Conservation (phyloP, 2,113 vertebrate genomes). For the Sphyrna mokarran region DNA sequence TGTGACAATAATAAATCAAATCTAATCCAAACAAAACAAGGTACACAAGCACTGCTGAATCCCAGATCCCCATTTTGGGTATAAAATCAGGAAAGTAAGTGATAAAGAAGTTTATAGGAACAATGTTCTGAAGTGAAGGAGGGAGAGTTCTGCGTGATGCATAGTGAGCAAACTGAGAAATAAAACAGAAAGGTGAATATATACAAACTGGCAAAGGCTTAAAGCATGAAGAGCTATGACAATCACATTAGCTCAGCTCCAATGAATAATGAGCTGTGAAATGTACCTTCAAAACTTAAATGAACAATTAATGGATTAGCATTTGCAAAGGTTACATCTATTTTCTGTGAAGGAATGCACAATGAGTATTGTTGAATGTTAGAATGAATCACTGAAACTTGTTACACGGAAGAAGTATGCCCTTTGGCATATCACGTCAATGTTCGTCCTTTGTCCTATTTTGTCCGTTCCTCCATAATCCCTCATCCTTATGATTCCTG, state of each 20-base stretch:
- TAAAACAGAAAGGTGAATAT: background rate
- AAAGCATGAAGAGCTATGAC: background rate
- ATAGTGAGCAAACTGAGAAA: background rate
- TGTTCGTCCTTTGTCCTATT: too few relatives aligned
- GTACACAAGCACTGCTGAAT: too few relatives aligned
- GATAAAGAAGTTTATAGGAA: background rate
- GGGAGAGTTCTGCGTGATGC: background rate
- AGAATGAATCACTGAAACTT: too few relatives aligned
- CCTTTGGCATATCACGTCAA: too few relatives aligned
- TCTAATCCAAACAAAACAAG: too few relatives aligned
- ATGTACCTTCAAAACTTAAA: background rate
- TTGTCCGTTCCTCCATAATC: too few relatives aligned
- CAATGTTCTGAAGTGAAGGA: too few relatives aligned
- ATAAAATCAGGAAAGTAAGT: background rate
- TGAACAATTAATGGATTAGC: slow-evolving; percentile 6
- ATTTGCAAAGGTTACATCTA: background rate
- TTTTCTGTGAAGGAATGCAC: background rate
- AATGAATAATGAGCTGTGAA: background rate
- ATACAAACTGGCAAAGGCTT: background rate
- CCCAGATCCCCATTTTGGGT: background rate
- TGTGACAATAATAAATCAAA: too few relatives aligned
- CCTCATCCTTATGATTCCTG: too few relatives aligned
- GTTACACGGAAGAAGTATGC: too few relatives aligned
- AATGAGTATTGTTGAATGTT: background rate
- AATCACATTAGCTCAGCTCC: background rate